A percentile compares a stretch with the other conserved stretches of the same genome.
These are phyloP conservation scores for Episyrphus balteatus DNA, from an alignment of 1,140 invertebrate species.

Conservation along the genomic window DNA sequence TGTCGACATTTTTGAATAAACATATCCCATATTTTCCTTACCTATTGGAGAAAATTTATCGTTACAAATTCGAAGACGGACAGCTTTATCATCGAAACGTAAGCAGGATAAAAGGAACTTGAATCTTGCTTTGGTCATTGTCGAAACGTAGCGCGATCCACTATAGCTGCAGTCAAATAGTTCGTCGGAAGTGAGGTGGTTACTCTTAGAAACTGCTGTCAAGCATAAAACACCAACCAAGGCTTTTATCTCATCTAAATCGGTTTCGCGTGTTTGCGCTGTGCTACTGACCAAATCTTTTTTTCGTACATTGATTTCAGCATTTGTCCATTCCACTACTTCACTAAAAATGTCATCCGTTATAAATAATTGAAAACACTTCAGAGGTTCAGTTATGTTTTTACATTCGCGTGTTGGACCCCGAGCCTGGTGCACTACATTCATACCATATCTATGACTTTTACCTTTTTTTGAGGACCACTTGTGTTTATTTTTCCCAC, in stretches of 20 bases:
- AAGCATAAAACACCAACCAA: slow-evolving; percentile 17
- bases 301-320: slow-evolving; percentile 1
- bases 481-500: too few species aligned
- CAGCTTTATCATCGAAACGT: slow-evolving; percentile 27
- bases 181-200: slow-evolving; percentile 15
- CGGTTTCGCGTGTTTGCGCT: background rate
- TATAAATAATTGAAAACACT: slow-evolving; percentile 1
- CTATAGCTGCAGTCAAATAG: slow-evolving; percentile 14
- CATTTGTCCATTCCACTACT: slow-evolving; percentile 4
- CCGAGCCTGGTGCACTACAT: background rate
- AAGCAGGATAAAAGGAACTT: slow-evolving; percentile 28
- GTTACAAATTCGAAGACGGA: slow-evolving; percentile 12
- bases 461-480: too few species aligned
- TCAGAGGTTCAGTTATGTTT: background rate
- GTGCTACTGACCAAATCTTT: background rate
- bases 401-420: background rate
- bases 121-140: slow-evolving; percentile 28
- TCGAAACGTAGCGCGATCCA: slow-evolving; percentile 16
- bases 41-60: slow-evolving; percentile 33
- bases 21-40: slow-evolving; percentile 28
- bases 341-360: background rate
- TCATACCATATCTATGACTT: background rate
- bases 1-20: slow-evolving; percentile 5
- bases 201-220: slow-evolving; percentile 17
- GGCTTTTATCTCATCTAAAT: slow-evolving; percentile 1